Evolutionary conservation across 2,888 invertebrate species (phyloP), one percentile per base, ranked within the genome.

Genomic region (Aproaerema taeniolella): DNA sequence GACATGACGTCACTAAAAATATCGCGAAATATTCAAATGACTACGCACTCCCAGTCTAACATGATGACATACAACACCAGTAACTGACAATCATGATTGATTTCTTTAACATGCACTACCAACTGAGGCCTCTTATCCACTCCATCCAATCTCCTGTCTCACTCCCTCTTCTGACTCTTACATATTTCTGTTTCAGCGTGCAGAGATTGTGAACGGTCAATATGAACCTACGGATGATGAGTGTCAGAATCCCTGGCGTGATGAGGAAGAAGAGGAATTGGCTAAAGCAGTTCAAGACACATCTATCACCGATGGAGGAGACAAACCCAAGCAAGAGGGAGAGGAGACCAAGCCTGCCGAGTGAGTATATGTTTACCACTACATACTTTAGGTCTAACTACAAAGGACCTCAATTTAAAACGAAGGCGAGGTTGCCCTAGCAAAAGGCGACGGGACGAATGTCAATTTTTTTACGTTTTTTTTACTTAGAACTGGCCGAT

Each of bases 151-250:
- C n/a, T n/a, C n/a, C n/a, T n/a, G n/a, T 9, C 26, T n/a, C 15
- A 5, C 9, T 26, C 9, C 13, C 25, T 15, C 25, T 14, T 24
- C 14, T 13, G 11, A 25, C 30, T 12, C 15, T 11, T n/a, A 28
- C 12, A 4, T 26, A 3, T 10, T 9, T 24, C 9, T 31, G 15
- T 28, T 31, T 1, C 61, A 88, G 82, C 88, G 92, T 39, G 85
- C 88, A 43, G 79, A 83, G 53, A 90, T 92, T 33, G 86, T 92
- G 17, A 88, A 88, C 51, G 97, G 95, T 1, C 77, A 67, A 2
- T 90, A 95, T 63, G 98, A 99, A 76, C 99, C 99, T 0, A 93
- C 89, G 8, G 95, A 96, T 38, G 94, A 93, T 2, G 97, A 98
- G 69, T 93, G 95, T 65, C 91, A 93, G 51, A 97, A 95, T 91